Base-by-base conservation (phyloP, 2,797 vertebrate genomes). In the Myioborus miniatus region DNA sequence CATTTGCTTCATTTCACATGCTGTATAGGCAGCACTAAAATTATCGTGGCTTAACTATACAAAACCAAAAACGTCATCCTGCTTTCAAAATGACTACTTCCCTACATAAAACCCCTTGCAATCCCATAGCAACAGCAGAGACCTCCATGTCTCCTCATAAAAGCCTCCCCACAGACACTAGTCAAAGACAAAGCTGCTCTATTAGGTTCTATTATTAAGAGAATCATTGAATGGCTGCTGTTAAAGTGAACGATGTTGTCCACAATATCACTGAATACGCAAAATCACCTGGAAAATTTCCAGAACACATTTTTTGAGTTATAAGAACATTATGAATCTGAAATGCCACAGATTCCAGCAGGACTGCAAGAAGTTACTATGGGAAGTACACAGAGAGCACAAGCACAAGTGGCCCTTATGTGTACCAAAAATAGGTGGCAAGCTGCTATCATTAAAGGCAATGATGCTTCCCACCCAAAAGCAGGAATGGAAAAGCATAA, bases 271-370 rank as follows among this genome's bases (percentile, higher is more conserved):
- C 16, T 34, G 23, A 87, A 53, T 20, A 87, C 2, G 23, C 62
- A 92, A 79, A 91, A 82, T 67, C 70, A 72, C 47, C 21, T 69
- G 69, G 63, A 95, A 87, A 72, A 86, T 58, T 93, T 87, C 89
- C 60, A 84, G 37, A 79, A 80, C 6, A 49, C 49, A 86, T 17
- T 74, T 62, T 49, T n/a, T 41, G 32, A 87, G 62, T 56, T 71
- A 15, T 23, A 71, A 74, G 68, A 81, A 81, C 84, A 76, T 69
- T 87, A 67, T 83, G 41, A 39, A 24, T 26, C n/a, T 6, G 5
- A 30, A 83, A 78, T 23, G 34, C 4, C 41, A 62, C 24, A 41
- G 37, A 71, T 43, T 64, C 37, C 71, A 83, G 46, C 6, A 65
- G 55, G 26, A 60, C 47, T n/a, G 32, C 12, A 34, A 22, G n/a